phyloP scores from a whole-genome alignment of 64 coral and sea anemone genomes.

The Porites lutea region DNA sequence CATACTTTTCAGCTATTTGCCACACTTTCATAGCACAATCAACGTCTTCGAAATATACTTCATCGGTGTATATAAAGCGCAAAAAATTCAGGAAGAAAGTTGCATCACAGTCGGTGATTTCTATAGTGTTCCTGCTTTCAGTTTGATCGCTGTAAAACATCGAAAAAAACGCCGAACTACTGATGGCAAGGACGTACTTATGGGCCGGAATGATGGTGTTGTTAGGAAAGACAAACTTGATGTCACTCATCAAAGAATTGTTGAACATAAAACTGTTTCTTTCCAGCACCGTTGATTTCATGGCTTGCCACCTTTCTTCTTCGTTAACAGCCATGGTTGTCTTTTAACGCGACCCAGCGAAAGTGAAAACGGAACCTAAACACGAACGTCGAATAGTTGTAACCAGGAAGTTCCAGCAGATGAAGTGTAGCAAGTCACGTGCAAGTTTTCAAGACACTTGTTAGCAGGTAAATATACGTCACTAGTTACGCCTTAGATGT shows the following conservation, averaged over 20 bases:
- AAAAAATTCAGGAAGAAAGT: slow-evolving; percentile 37
- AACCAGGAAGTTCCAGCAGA: too few species aligned
- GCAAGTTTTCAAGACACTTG: too few species aligned
- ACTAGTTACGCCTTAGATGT: too few species aligned
- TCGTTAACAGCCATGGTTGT: neutral
- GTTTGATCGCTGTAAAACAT: slow-evolving; percentile 46
- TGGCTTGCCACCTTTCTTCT: slow-evolving; percentile 20
- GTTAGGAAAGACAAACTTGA: slow-evolving; percentile 24
- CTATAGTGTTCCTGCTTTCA: neutral
- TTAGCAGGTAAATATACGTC: too few species aligned
- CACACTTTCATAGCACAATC: neutral
- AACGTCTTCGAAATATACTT: neutral
- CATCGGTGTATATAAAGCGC: slow-evolving; percentile 29
- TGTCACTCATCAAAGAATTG: slow-evolving; percentile 44
- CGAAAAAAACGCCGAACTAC: slow-evolving; percentile 53
- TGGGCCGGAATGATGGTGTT: neutral
- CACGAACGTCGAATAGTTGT: too few species aligned
- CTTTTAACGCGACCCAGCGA: too few species aligned
- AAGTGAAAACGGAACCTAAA: too few species aligned
- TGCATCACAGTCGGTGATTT: slow-evolving; percentile 14
- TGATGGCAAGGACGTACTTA: slow-evolving; percentile 45
- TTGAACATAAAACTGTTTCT: slow-evolving; percentile 47
- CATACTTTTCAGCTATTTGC: slow-evolving; percentile 11
- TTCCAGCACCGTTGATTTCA: neutral
- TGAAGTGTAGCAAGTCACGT: too few species aligned